Evolutionary conservation across 2,888 invertebrate species (phyloP).

Genomic region (Agriopis aurantiaria): DNA sequence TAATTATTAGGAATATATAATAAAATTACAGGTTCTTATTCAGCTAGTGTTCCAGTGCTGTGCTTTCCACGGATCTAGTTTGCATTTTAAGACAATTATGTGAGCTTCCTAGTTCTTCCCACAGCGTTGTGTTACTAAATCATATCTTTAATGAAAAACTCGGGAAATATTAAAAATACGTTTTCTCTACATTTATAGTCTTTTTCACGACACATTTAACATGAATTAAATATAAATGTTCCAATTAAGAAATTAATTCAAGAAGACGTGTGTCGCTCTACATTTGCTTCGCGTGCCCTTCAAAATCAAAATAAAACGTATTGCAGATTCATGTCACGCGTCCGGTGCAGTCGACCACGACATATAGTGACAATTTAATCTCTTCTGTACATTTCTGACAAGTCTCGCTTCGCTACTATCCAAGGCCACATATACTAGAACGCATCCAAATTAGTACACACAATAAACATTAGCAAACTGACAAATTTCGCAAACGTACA

Average conservation of each 20-base stretch:
- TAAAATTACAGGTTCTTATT: too few relatives aligned
- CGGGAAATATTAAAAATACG: too few relatives aligned
- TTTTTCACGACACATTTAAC: conserved; percentile 6
- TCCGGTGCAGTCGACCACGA: conserved; percentile 46
- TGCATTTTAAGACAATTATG: too few relatives aligned
- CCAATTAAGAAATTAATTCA: conserved; percentile 27
- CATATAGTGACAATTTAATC: conserved; percentile 58
- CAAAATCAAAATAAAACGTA: conserved; percentile 47
- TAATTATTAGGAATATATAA: too few relatives aligned
- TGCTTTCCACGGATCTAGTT: too few relatives aligned
- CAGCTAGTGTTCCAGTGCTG: too few relatives aligned
- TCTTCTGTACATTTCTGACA: conserved; percentile 39
- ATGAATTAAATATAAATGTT: conserved; percentile 9
- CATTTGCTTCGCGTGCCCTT: conserved; percentile 38
- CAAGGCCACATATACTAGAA: conserved; percentile 60
- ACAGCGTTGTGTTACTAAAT: too few relatives aligned
- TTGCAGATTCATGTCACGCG: conserved; percentile 53
- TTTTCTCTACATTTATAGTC: conserved; percentile 8
- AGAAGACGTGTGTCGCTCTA: conserved; percentile 19
- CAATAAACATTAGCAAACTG: conserved; percentile 53
- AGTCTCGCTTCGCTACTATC: conserved; percentile 42
- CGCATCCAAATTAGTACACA: conserved; percentile 56
- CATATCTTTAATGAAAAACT: too few relatives aligned
- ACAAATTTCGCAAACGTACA: conserved; percentile 50
- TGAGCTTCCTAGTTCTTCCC: too few relatives aligned